These are phyloP conservation scores for Brachionus asplanchnoidis DNA, from an alignment of 1,140 invertebrate species.

Conservation along the genomic window DNA sequence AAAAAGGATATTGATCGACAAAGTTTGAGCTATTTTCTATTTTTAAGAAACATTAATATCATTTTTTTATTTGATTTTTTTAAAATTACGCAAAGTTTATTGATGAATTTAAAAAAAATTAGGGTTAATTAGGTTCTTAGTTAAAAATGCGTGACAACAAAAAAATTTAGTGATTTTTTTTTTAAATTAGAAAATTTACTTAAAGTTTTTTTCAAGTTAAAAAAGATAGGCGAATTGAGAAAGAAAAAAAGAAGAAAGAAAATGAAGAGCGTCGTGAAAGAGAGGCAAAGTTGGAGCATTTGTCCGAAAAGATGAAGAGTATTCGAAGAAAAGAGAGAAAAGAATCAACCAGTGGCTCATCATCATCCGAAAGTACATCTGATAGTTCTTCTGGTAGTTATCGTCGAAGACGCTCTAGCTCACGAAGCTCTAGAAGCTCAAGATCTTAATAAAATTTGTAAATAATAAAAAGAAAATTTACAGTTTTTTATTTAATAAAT, in stretches of 20 bases:
- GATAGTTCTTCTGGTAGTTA: not conserved
- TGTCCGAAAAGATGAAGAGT: conserved; percentile 22
- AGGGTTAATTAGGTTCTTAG: no score
- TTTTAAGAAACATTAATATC: not conserved
- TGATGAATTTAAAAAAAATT: no score
- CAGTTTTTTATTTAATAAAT: not conserved
- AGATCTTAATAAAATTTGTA: not conserved
- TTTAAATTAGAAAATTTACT: not conserved
- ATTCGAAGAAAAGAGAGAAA: conserved; percentile 11
- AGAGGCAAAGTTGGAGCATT: conserved; percentile 3
- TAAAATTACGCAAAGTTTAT: no score
- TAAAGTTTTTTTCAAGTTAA: not conserved
- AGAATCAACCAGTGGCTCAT: not conserved
- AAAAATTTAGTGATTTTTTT: no score
- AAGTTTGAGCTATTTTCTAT: not conserved
- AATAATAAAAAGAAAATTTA: not conserved
- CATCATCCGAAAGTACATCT: not conserved
- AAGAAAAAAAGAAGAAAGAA: conserved; percentile 22
- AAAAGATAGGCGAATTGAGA: conserved; percentile 18
- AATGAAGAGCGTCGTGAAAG: conserved; percentile 7
- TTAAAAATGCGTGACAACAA: no score
- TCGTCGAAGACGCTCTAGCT: not conserved
- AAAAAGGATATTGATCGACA: conserved; percentile 19
- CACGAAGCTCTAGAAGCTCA: conserved; percentile 2
- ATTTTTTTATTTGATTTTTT: not conserved